Evolutionary conservation across 2,797 vertebrate species (phyloP).

Genomic region (Galagoides demidoff): DNA sequence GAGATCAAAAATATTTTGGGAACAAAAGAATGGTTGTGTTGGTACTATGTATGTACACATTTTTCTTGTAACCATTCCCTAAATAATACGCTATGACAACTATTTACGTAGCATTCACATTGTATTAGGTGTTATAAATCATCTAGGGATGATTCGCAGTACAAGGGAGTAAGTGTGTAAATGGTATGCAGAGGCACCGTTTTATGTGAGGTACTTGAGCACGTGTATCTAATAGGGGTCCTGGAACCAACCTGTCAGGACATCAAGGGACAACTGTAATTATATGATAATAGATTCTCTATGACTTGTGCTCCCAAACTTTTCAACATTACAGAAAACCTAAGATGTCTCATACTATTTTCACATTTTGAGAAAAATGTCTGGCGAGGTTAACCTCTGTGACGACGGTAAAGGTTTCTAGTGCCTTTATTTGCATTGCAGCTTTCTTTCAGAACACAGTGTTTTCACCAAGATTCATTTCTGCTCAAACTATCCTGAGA

Average conservation of each 20-base stretch:
- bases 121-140: neutral
- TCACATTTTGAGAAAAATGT: neutral
- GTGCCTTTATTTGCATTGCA: neutral
- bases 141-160: neutral
- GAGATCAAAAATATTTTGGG: neutral
- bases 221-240: neutral
- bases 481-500: conserved; percentile 62
- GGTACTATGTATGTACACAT: neutral
- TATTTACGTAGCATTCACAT: neutral
- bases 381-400: neutral
- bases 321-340: neutral
- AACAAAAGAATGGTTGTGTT: neutral
- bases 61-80: neutral
- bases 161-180: neutral
- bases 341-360: neutral
- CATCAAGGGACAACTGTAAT: neutral
- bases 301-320: neutral
- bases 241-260: neutral
- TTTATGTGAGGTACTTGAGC: neutral
- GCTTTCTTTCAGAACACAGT: conserved; percentile 50
- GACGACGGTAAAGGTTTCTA: conserved; percentile 1
- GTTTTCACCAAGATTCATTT: conserved; percentile 53
- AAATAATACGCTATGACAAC: neutral
- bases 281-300: neutral
- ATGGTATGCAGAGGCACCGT: neutral